Base-by-base conservation (phyloP, 2,797 vertebrate species). In the Chaetodon trifasciatus region DNA sequence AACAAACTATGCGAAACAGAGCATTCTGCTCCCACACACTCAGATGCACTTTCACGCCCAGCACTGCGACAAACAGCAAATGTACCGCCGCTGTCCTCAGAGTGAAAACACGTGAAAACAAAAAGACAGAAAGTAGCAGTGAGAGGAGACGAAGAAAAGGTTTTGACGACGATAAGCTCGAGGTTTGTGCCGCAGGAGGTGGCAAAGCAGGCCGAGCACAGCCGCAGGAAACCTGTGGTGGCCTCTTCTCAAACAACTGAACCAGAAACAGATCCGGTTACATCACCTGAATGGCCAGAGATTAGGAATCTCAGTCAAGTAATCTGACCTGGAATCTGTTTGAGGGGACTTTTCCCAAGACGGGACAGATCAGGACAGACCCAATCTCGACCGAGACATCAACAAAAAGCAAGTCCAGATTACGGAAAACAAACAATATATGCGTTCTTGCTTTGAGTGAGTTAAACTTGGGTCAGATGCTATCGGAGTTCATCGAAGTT, bases 251-350 rank as follows among this genome's bases (percentile, higher is more conserved):
- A 53, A 76, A 85, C 49, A 57, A 80, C 74, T 82, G 60, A 85
- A 75, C 78, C 78, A 85, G 76, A 74, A 85, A 81, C 81, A 56
- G 82, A 76, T 86, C 80, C n/a, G 64, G 76, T 86, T 91, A 52
- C 78, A 64, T 81, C 81, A 89, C 82, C 82, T 86, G 70, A 84
- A 72, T 37, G 50, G 63, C 70, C 67, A 49, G 62, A 74, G 81
- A 86, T 60, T 10, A 84, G 32, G 65, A 81, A 70, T 72, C 68
- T 11, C 77, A 69, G 67, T 50, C 46, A 6, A 53, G 81, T 75
- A 82, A 88, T 86, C 86, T 63, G 70, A 87, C 49, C 73, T 70
- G 24, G 39, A 81, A 88, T 89, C 80, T 67, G 78, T 56, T 49
- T 60, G 46, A 75, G 39, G 74, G 63, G 57, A 64, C 40, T 66